Conservation (phyloP, 2,113 vertebrate species). For the Opisthocomus hoazin region DNA sequence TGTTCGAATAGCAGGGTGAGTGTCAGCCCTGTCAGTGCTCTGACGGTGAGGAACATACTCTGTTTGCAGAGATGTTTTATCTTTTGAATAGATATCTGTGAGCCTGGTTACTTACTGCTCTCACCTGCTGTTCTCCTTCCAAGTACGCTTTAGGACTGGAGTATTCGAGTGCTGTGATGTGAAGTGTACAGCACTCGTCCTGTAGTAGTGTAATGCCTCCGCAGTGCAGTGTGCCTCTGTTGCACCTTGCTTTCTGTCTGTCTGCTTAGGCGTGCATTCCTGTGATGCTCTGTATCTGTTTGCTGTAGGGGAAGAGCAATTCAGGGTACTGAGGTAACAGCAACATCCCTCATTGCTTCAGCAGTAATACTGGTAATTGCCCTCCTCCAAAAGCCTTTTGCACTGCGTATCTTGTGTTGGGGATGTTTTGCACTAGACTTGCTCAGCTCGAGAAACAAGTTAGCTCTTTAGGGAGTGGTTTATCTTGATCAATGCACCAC, state of each 20-base stretch:
- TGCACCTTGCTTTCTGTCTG: neutral
- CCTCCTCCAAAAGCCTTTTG: neutral
- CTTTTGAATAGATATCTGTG: neutral
- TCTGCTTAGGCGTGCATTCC: neutral
- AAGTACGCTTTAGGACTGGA: neutral
- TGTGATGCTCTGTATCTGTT: neutral
- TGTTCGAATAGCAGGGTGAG: neutral
- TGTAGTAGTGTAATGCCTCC: neutral
- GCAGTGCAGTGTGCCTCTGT: rapidly evolving
- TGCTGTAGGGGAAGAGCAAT: neutral
- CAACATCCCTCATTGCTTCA: neutral
- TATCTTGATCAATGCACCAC: neutral
- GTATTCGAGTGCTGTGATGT: neutral
- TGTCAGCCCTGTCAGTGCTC: neutral
- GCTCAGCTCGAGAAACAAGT: neutral
- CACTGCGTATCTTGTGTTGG: neutral
- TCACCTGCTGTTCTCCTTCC: neutral
- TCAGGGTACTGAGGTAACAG: neutral
- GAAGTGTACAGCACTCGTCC: neutral
- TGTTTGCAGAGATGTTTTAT: neutral
- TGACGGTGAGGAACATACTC: neutral
- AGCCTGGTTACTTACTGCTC: neutral
- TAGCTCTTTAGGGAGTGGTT: neutral
- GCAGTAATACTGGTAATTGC: neutral
- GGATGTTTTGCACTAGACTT: neutral